Evolutionary conservation across 2,888 invertebrate genomes (phyloP).

Genomic region (Hypercompe scribonia): DNA sequence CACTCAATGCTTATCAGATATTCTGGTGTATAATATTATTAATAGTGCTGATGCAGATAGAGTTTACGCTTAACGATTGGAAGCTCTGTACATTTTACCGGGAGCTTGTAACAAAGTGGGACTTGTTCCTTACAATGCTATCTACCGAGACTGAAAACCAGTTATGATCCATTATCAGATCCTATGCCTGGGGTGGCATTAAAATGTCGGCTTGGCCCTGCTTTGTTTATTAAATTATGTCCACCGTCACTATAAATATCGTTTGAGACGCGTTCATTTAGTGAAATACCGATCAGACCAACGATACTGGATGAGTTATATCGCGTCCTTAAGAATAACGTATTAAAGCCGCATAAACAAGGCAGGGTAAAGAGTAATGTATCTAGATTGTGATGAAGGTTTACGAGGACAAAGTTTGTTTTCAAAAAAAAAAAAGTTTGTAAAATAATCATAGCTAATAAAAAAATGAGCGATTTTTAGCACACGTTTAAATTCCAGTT

Average conservation of each 20-base stretch:
- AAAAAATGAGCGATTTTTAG: neutral
- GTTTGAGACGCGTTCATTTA: slow-evolving; percentile 81
- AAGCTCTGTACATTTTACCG: slow-evolving; percentile 72
- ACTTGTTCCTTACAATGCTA: slow-evolving; percentile 84
- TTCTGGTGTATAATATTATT: slow-evolving; percentile 75
- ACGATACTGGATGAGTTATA: slow-evolving; percentile 83
- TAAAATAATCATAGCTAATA: neutral
- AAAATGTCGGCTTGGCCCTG: slow-evolving; percentile 79
- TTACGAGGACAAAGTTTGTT: slow-evolving; percentile 40
- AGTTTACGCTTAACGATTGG: slow-evolving; percentile 66
- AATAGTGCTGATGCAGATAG: slow-evolving; percentile 78
- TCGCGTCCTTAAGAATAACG: slow-evolving; percentile 76
- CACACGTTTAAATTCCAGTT: slow-evolving; percentile 28
- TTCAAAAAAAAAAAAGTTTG: slow-evolving; percentile 9
- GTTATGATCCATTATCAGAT: slow-evolving; percentile 85
- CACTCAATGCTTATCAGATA: slow-evolving; percentile 75
- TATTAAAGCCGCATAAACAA: slow-evolving; percentile 69
- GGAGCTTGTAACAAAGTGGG: slow-evolving; percentile 82
- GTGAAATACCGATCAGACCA: slow-evolving; percentile 81
- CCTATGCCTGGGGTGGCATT: slow-evolving; percentile 82
- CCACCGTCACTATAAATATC: slow-evolving; percentile 82
- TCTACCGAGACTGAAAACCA: slow-evolving; percentile 79
- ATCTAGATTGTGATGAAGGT: slow-evolving; percentile 64
- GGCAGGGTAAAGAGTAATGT: slow-evolving; percentile 68
- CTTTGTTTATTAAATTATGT: slow-evolving; percentile 87